These are phyloP conservation scores for Paramacrobiotus metropolitanus DNA, from an alignment of 1,140 invertebrate genomes.

Conservation along the genomic window DNA sequence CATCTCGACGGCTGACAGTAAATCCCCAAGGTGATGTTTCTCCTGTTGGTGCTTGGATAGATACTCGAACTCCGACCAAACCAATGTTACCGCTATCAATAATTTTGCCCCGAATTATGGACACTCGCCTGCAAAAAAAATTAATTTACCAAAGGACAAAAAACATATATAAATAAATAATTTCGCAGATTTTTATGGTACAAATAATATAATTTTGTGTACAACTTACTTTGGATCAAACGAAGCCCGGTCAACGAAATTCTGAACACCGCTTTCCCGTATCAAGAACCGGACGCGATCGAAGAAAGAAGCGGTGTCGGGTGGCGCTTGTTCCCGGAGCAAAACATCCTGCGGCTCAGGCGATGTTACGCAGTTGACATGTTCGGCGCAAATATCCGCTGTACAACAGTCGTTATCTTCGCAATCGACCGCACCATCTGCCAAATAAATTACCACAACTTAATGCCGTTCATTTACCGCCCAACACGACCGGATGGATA, in stretches of 20 bases:
- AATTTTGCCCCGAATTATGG: conserved; percentile 77
- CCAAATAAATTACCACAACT: conserved; percentile 16
- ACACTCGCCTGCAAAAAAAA: conserved; percentile 50
- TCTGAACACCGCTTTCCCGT: conserved; percentile 86
- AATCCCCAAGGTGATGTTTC: conserved; percentile 54
- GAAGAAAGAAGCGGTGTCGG: conserved; percentile 87
- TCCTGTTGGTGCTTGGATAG: conserved; percentile 62
- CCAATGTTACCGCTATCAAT: conserved; percentile 68
- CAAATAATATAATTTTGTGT: too few species aligned
- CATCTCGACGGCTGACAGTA: conserved; percentile 68
- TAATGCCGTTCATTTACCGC: too few species aligned
- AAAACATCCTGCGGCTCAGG: conserved; percentile 81
- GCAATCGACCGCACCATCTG: conserved; percentile 86
- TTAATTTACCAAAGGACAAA: conserved; percentile 11
- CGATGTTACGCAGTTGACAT: conserved; percentile 64
- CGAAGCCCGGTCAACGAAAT: conserved; percentile 70
- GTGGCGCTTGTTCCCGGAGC: conserved; percentile 70
- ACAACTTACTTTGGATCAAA: conserved; percentile 96
- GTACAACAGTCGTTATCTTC: conserved; percentile 90
- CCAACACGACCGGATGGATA: too few species aligned
- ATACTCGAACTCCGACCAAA: conserved; percentile 74
- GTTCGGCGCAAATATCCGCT: conserved; percentile 48
- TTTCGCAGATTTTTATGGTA: too few species aligned
- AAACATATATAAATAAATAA: conserved; percentile 9
- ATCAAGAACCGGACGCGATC: conserved; percentile 94